phyloP scores from a whole-genome alignment of 2,113 vertebrate genomes.

The Leptocoma aspasia region DNA sequence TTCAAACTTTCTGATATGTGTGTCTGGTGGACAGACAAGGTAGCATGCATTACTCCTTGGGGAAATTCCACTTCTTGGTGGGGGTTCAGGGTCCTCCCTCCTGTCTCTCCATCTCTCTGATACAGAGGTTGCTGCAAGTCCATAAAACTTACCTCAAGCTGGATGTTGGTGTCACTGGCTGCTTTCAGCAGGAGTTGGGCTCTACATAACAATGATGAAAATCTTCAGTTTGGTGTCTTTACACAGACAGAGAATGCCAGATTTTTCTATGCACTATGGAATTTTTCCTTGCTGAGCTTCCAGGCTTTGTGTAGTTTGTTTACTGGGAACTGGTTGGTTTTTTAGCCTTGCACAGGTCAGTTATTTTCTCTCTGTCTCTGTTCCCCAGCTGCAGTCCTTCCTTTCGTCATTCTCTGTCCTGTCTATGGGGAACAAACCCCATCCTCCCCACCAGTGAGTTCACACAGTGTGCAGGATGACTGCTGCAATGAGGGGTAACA shows the following conservation, averaged over 20 bases:
- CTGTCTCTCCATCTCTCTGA: not conserved
- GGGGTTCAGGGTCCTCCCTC: not conserved
- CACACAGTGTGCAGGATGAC: too few relatives aligned
- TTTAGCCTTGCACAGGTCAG: not conserved
- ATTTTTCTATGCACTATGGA: not conserved
- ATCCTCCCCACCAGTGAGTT: not conserved
- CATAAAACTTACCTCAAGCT: rapidly evolving
- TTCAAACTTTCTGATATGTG: not conserved
- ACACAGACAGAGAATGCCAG: not conserved
- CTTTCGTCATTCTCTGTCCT: not conserved
- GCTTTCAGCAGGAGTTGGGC: not conserved
- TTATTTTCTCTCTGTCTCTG: not conserved
- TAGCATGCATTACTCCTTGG: not conserved
- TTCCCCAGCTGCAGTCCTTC: not conserved
- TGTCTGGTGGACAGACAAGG: not conserved
- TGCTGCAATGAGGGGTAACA: not conserved
- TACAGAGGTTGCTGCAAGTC: not conserved
- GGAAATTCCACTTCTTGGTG: not conserved
- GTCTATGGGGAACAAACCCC: not conserved
- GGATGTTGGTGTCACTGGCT: not conserved
- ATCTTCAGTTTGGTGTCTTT: not conserved
- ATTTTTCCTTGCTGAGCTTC: not conserved
- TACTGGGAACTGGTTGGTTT: not conserved
- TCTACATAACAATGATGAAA: not conserved
- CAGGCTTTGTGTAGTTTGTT: not conserved